A percentile compares a stretch with the other conserved stretches of the same genome.
phyloP scores from a whole-genome alignment of 1,140 invertebrate genomes.

The Plectrocnemia conspersa region DNA sequence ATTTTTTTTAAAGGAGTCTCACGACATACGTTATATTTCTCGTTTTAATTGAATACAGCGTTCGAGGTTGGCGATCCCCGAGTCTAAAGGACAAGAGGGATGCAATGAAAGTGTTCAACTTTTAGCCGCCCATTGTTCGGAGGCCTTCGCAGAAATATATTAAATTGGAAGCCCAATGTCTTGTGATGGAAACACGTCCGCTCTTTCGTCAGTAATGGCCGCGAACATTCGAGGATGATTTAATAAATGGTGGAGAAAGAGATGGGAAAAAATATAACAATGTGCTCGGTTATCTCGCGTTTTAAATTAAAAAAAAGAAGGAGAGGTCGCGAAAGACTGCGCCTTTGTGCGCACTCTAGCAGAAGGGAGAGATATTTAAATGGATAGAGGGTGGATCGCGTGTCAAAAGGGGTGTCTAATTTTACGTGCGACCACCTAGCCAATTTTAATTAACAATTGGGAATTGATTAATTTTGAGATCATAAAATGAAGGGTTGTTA shows the following conservation, averaged over 20 bases:
- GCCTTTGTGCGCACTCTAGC: conserved; percentile 14
- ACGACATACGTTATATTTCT: no score
- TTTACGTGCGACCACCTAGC: no score
- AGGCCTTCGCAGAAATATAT: conserved; percentile 14
- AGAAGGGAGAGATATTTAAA: no score
- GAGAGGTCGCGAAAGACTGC: conserved; percentile 9
- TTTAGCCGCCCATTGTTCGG: conserved; percentile 17
- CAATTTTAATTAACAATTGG: no score
- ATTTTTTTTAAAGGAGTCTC: no score
- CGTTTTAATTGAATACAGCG: no score
- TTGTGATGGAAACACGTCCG: conserved; percentile 16
- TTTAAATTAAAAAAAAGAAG: conserved; percentile 25
- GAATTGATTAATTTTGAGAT: no score
- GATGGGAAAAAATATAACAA: conserved; percentile 13
- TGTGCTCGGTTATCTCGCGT: conserved; percentile 6
- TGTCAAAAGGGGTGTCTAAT: no score
- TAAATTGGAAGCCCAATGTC: conserved; percentile 19
- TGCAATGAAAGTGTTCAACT: conserved; percentile 23
- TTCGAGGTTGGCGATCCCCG: conserved; percentile 7
- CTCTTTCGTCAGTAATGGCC: conserved; percentile 9
- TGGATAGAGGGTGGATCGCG: no score
- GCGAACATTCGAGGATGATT: conserved; percentile 18
- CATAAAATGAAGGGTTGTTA: no score
- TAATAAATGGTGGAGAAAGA: conserved; percentile 13
- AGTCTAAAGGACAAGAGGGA: not conserved